Percentiles rank a stretch among this genome's conserved stretches.
Conservation (phyloP, 2,888 invertebrate species). For the Standfussiana lucernea region DNA sequence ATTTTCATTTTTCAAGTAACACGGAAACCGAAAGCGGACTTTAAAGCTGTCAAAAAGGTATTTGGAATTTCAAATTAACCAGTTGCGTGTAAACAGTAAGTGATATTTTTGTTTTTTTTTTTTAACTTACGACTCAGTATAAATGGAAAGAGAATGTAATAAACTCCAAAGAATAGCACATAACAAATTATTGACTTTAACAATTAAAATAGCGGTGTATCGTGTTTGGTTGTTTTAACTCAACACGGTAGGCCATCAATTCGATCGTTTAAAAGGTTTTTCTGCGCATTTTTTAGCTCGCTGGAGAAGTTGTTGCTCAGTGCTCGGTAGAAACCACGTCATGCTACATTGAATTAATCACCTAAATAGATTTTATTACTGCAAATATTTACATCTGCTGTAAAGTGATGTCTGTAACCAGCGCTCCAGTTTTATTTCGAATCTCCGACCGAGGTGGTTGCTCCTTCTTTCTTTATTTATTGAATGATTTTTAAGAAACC, state of each 20-base stretch:
- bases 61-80: not conserved
- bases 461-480: constrained; percentile 51
- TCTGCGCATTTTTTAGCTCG: constrained; percentile 62
- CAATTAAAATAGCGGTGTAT: constrained; percentile 55
- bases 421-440: constrained; percentile 73
- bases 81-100: constrained; percentile 16
- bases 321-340: constrained; percentile 74
- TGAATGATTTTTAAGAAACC: constrained; percentile 51
- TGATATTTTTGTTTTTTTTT: constrained; percentile 7
- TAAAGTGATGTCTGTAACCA: constrained; percentile 76
- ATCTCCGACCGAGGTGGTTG: constrained; percentile 54
- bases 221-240: constrained; percentile 64
- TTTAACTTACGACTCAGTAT: not conserved
- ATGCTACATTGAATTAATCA: constrained; percentile 83
- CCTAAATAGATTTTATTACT: constrained; percentile 86
- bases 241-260: constrained; percentile 68
- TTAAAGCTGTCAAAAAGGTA: not conserved
- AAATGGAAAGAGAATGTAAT: constrained; percentile 24
- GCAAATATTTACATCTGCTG: constrained; percentile 84
- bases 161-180: constrained; percentile 61
- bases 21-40: not conserved
- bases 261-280: constrained; percentile 68
- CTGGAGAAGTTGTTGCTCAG: constrained; percentile 60
- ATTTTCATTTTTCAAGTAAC: constrained; percentile 6
- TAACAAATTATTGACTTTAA: constrained; percentile 59